Conservation (phyloP, 2,113 vertebrate genomes). For the Podarcis cretensis region DNA sequence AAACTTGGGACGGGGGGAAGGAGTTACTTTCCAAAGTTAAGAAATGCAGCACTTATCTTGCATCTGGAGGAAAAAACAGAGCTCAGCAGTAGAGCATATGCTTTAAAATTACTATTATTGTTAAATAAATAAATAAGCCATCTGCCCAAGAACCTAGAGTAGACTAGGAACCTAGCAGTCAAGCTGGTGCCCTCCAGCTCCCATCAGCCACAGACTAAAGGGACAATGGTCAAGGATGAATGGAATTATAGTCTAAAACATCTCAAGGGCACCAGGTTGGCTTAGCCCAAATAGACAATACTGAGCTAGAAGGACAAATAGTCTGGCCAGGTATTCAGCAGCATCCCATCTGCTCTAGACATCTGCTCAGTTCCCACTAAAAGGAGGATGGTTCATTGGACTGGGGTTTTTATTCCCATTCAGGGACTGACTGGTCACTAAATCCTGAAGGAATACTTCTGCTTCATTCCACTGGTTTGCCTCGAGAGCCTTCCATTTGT, state of each 20-base stretch:
- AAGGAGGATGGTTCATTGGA: not conserved
- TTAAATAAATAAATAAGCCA: not conserved
- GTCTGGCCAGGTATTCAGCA: not conserved
- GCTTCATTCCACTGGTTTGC: not conserved
- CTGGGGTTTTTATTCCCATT: not conserved
- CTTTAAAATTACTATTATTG: not conserved
- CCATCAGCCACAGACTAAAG: no score
- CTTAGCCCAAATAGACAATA: not conserved
- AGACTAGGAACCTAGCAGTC: no score
- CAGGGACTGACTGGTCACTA: not conserved
- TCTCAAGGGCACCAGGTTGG: no score
- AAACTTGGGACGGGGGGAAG: no score
- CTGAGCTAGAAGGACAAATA: not conserved
- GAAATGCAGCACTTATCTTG: not conserved
- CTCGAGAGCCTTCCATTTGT: not conserved
- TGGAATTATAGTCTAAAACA: no score
- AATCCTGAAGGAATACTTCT: not conserved
- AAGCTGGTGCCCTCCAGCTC: no score
- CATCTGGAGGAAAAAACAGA: not conserved
- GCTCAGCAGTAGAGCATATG: not conserved
- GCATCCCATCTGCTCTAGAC: no score
- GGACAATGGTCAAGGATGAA: no score
- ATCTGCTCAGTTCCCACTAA: not conserved
- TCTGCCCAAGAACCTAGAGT: not conserved
- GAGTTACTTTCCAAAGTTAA: not conserved